Evolutionary conservation across 2,888 invertebrate genomes (phyloP), one percentile per base, ranked within the genome.

Genomic region (Uloborus plumipes): DNA sequence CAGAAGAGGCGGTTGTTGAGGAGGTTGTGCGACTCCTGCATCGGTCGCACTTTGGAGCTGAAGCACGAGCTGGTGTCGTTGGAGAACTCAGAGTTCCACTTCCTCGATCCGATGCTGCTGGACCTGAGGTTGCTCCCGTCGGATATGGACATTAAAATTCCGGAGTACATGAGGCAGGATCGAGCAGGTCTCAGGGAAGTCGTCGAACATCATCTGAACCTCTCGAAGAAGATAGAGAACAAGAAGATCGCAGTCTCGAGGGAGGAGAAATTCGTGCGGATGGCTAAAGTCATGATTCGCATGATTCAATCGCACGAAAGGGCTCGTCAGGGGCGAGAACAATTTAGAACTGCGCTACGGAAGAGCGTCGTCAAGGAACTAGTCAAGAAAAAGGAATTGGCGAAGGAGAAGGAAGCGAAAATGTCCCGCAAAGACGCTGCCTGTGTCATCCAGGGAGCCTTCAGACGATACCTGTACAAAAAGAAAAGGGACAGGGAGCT

Each of bases 291-390:
- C 26, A 59, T 50, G 6, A 58, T 81, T 16, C 67, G 69, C 13
- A 58, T 74, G 64, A 64, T 81, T 6, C 80, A 81, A 31, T 15
- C 70, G 4, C 80, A 81, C 3, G 74, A 81, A 59, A 69, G 65
- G 51, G 49, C 74, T 18, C 62, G 80, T 0, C 74, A 75, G 16
- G 55, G 58, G 0, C n/a, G 58, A 15, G 70, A 31, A 9, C 2
- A 16, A 15, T 74, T 81, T 31, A 4, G n/a, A n/a, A 64, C 70
- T 15, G 11, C 15, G 9, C 70, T 64, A 22, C 64, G 62, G 26
- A 50, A 58, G 39, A 18, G 13, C n/a, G 7, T 58, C 4, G 4
- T 49, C 2, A 69, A 62, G 2, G 58, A 81, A 26, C 20, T 65
- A 16, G 58, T 22, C 39, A 64, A 64, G 1, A n/a, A 31, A 6